phyloP scores from a whole-genome alignment of 2,797 vertebrate species.

The Tenualosa ilisha region DNA sequence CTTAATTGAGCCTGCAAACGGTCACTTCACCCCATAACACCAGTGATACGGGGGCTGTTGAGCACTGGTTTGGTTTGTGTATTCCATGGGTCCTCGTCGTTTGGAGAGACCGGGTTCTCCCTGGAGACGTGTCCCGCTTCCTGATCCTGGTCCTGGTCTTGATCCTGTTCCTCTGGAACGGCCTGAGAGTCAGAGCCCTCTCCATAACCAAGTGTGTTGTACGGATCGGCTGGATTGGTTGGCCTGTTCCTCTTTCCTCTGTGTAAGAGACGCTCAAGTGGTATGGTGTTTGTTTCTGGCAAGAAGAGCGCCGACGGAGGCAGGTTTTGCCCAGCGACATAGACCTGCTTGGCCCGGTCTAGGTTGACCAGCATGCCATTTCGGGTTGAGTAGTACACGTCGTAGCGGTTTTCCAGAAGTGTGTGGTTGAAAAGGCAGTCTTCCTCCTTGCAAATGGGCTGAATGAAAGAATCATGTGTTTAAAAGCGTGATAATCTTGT shows the following conservation, averaged over 20 bases:
- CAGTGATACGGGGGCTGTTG: slow-evolving; percentile 65
- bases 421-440: slow-evolving; percentile 88
- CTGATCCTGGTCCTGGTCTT: slow-evolving; percentile 35
- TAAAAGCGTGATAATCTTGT: not conserved
- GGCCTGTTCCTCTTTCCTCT: slow-evolving; percentile 81
- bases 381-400: slow-evolving; percentile 86
- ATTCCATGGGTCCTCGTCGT: slow-evolving; percentile 75
- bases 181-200: slow-evolving; percentile 74
- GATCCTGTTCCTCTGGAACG: slow-evolving; percentile 44
- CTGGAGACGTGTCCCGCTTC: slow-evolving; percentile 65
- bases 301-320: slow-evolving; percentile 90
- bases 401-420: slow-evolving; percentile 88
- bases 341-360: slow-evolving; percentile 81
- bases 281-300: slow-evolving; percentile 86
- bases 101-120: slow-evolving; percentile 64
- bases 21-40: slow-evolving; percentile 61
- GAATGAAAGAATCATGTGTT: slow-evolving; percentile 12
- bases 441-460: slow-evolving; percentile 81
- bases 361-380: slow-evolving; percentile 85
- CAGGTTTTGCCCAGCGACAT: slow-evolving; percentile 76
- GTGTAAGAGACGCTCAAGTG: slow-evolving; percentile 82
- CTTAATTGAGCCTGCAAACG: not conserved
- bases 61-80: slow-evolving; percentile 56
- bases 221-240: slow-evolving; percentile 67
- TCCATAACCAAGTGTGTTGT: slow-evolving; percentile 57